A percentile compares a stretch with the other conserved stretches of the same genome.
Evolutionary conservation across 1,140 invertebrate species (phyloP).

Genomic region (Eufriesea mexicana): DNA sequence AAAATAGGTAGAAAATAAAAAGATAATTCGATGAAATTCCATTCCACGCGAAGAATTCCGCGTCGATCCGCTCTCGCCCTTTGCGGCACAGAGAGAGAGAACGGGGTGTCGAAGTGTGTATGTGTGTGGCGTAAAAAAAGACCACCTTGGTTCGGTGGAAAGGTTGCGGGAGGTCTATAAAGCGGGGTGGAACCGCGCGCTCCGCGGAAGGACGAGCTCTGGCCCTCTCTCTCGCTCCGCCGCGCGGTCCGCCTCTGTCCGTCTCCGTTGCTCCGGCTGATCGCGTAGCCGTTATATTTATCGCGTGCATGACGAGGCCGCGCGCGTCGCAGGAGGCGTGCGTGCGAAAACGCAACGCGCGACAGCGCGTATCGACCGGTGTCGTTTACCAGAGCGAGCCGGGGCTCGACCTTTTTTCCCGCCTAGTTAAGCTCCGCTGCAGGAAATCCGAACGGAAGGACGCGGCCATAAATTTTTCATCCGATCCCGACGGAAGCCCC

Average conservation of each 20-base stretch:
- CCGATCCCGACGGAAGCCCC: slow-evolving; percentile 39
- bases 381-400: slow-evolving; percentile 24
- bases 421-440: slow-evolving; percentile 28
- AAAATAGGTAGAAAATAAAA: background rate
- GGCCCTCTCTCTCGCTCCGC: background rate
- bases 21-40: background rate
- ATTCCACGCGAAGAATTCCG: background rate
- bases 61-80: background rate
- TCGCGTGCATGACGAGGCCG: background rate
- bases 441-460: slow-evolving; percentile 47
- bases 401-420: background rate
- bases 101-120: background rate
- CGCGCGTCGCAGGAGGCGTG: background rate
- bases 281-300: slow-evolving; percentile 41
- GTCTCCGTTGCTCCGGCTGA: background rate
- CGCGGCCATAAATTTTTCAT: slow-evolving; percentile 61
- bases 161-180: slow-evolving; percentile 10
- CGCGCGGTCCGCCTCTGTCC: too few relatives aligned
- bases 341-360: slow-evolving; percentile 3
- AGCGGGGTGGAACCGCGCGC: background rate
- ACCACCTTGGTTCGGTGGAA: slow-evolving; percentile 17
- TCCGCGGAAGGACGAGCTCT: slow-evolving; percentile 12
- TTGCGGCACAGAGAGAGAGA: background rate
- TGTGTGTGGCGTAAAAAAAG: slow-evolving; percentile 16
- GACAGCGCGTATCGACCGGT: background rate